Evolutionary conservation across 2,797 vertebrate species (phyloP).

Genomic region (Hirundo rustica): DNA sequence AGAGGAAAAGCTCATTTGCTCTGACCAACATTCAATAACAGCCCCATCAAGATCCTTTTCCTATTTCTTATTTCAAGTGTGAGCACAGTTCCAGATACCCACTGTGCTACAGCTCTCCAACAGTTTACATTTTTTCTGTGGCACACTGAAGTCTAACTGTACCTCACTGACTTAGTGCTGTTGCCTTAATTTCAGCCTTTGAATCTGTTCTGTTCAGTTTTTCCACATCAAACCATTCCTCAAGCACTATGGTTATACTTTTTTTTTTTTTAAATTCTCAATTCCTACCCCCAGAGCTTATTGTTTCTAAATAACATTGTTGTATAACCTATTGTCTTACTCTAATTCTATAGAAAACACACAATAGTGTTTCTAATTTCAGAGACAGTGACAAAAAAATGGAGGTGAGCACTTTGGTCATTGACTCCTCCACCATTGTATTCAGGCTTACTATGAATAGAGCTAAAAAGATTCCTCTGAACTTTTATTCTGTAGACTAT

Average conservation of each 20-base stretch:
- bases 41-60: background rate
- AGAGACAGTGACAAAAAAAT: background rate
- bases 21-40: background rate
- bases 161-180: background rate
- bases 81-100: accelerated
- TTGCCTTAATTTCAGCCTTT: background rate
- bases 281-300: background rate
- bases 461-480: background rate
- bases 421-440: background rate
- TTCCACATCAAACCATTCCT: background rate
- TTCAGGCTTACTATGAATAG: background rate
- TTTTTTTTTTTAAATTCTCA: background rate
- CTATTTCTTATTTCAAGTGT: background rate
- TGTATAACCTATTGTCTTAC: background rate
- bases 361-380: background rate
- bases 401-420: background rate
- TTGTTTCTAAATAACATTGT: background rate
- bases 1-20: background rate
- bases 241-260: background rate
- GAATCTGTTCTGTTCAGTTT: background rate
- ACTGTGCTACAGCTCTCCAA: background rate
- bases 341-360: background rate
- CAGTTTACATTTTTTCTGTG: background rate
- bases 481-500: background rate
- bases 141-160: background rate